Base-by-base conservation (phyloP, 2,113 vertebrate genomes). In the Mugil cephalus region DNA sequence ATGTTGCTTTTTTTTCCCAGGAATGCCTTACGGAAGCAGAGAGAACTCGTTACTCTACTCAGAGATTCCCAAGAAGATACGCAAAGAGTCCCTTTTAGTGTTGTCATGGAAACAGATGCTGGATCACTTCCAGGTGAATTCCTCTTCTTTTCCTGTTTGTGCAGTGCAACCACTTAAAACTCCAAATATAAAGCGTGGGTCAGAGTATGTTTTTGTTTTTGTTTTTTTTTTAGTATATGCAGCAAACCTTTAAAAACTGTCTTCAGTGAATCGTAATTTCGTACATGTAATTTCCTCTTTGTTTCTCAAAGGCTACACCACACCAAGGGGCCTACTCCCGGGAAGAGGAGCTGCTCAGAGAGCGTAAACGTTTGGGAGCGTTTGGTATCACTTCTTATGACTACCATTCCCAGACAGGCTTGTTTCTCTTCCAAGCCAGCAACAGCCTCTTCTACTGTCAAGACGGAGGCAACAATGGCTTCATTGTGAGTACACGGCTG, bases 31-130 rank as follows among this genome's bases (percentile, higher is more conserved):
- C 0, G 98, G 98, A 63, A 99, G 97, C 93, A 93, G 98, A 74
- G 97, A 99, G 87, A 99, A 98, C 88, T 98, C 98, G 12, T 94
- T 99, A 64, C 95, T 99, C 69, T 99, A 98, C 90, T 99, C 97
- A 0, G 98, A 99, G 94, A 98, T 99, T 79, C 98, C 98, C 79
- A 97, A 95, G 93, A 98, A 99, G 93, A 92, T 97, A 50, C 95
- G 96, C 62, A 99, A 98, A 84, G 97, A 99, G 88, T 95, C 97
- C 13, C 89, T 97, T 59, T 88, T 98, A 56, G 95, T 98, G 78
- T 91, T 99, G 88, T 98, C 98, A 0, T 99, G 98, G 98, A 99
- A 98, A 70, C 98, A 99, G 93, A 98, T 99, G 97, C 92, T 99
- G 84, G 97, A 98, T 93, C 97, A 99, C 79, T 99, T 99, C 74